Conservation (phyloP, 2,888 invertebrate species). For the Micropterix aruncella region DNA sequence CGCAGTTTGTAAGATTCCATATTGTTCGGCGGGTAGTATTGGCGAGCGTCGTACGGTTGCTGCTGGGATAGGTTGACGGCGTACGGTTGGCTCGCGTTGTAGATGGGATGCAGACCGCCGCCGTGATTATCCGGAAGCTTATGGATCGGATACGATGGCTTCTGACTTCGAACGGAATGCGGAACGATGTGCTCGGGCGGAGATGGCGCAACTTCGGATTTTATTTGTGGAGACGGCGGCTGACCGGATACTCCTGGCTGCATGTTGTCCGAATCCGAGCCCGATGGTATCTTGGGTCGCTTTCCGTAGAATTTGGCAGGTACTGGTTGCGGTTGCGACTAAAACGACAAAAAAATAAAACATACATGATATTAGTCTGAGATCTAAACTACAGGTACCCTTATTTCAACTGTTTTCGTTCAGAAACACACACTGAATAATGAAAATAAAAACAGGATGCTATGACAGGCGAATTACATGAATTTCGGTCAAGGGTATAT, state of each 20-base stretch:
- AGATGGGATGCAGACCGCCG: not conserved
- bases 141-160: not conserved
- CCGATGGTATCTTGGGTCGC: slow-evolving; percentile 4
- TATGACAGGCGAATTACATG: too few species aligned
- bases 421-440: too few species aligned
- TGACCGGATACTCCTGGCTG: not conserved
- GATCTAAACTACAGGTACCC: too few species aligned
- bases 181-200: not conserved
- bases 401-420: too few species aligned
- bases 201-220: not conserved
- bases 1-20: not conserved
- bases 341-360: too few species aligned
- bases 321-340: slow-evolving; percentile 7
- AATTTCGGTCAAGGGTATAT: too few species aligned
- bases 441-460: too few species aligned
- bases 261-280: slow-evolving; percentile 1
- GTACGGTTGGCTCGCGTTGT: not conserved
- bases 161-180: not conserved
- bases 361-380: too few species aligned
- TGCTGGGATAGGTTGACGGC: slow-evolving; percentile 1
- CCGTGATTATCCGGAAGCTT: not conserved
- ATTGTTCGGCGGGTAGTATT: not conserved
- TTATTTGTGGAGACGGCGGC: not conserved
- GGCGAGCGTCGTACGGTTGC: not conserved
- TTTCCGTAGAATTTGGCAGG: slow-evolving; percentile 3